These are phyloP conservation scores for Hephaestus fuliginosus DNA, from an alignment of 2,797 vertebrate genomes.

Conservation along the genomic window DNA sequence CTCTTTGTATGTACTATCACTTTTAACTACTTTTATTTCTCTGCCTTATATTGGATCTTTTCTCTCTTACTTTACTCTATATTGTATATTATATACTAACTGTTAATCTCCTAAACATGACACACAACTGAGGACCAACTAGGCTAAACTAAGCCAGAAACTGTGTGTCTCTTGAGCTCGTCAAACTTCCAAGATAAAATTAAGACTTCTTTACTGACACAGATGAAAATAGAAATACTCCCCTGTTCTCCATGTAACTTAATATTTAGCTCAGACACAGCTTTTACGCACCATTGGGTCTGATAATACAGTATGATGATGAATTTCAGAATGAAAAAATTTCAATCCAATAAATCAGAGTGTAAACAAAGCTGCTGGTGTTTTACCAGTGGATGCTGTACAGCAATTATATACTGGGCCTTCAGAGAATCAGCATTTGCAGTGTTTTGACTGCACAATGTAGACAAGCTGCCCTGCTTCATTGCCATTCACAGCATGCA, in stretches of 20 bases:
- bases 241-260: too few species aligned
- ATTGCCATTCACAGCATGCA: slow-evolving; percentile 31
- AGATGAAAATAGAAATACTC: too few species aligned
- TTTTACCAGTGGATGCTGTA: too few species aligned
- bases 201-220: too few species aligned
- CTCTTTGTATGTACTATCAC: too few species aligned
- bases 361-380: slow-evolving; percentile 13
- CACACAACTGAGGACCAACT: background rate
- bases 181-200: too few species aligned
- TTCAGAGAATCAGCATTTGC: background rate
- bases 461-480: slow-evolving; percentile 14
- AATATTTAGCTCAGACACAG: background rate
- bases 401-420: background rate
- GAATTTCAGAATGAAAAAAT: background rate
- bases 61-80: too few species aligned
- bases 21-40: too few species aligned
- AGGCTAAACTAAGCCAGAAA: background rate
- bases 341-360: slow-evolving; percentile 13
- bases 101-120: background rate
- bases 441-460: slow-evolving; percentile 16
- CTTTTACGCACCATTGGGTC: background rate
- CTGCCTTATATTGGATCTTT: too few species aligned
- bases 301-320: background rate
- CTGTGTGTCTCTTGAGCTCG: too few species aligned
- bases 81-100: too few species aligned